These are phyloP conservation scores for Callimorpha dominula DNA, from an alignment of 2,888 invertebrate genomes.

Conservation along the genomic window DNA sequence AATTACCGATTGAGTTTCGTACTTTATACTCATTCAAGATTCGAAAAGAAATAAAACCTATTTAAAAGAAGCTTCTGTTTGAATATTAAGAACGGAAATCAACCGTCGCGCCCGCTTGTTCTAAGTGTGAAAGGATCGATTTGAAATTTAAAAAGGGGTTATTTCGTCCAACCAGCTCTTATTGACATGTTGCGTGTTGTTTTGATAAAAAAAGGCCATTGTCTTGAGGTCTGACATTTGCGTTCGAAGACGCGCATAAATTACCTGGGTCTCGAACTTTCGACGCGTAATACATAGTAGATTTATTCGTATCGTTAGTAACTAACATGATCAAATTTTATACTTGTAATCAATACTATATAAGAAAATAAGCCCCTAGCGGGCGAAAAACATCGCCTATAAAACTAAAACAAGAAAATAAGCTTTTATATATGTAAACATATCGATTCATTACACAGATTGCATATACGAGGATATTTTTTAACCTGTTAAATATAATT, in stretches of 20 bases:
- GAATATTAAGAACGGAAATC: slow-evolving; percentile 84
- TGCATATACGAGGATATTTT: slow-evolving; percentile 34
- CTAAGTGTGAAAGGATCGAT: slow-evolving; percentile 86
- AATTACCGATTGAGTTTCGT: slow-evolving; percentile 81
- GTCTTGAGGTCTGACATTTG: slow-evolving; percentile 59
- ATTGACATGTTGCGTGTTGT: slow-evolving; percentile 78
- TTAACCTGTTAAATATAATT: slow-evolving; percentile 72
- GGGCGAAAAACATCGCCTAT: slow-evolving; percentile 1
- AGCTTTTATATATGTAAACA: slow-evolving; percentile 38
- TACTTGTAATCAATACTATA: too few relatives aligned
- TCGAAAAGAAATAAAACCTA: slow-evolving; percentile 71
- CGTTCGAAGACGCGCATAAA: slow-evolving; percentile 47
- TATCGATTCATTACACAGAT: slow-evolving; percentile 36
- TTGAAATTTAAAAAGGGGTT: slow-evolving; percentile 75
- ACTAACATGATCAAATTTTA: too few relatives aligned
- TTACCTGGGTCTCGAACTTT: slow-evolving; percentile 43
- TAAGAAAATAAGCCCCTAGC: neutral
- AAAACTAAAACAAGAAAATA: slow-evolving; percentile 30
- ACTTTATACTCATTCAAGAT: slow-evolving; percentile 69
- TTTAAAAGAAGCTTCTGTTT: slow-evolving; percentile 79
- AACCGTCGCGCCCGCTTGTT: slow-evolving; percentile 83
- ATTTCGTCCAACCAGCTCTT: slow-evolving; percentile 71
- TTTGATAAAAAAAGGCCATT: slow-evolving; percentile 61
- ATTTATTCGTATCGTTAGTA: slow-evolving; percentile 19
- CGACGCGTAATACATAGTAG: slow-evolving; percentile 17